Conservation (phyloP, 2,888 invertebrate species). For the Trichogramma evanescens region DNA sequence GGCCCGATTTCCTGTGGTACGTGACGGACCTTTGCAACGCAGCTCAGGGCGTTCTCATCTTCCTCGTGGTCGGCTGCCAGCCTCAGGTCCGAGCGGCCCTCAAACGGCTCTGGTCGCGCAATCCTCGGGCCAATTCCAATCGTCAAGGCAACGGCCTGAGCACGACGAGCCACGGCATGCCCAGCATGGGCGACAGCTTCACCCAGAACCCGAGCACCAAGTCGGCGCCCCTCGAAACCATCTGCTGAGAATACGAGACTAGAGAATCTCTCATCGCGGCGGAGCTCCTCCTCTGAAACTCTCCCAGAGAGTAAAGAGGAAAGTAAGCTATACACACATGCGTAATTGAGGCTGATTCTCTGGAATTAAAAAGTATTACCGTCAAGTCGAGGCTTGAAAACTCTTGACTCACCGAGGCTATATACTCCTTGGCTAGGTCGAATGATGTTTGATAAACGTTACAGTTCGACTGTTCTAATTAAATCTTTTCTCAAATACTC, state of each 20-base stretch:
- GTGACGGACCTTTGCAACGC: constrained; percentile 79
- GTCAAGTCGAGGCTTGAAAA: too few species aligned
- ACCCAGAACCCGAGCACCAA: constrained; percentile 63
- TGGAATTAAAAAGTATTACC: too few species aligned
- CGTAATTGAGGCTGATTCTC: too few species aligned
- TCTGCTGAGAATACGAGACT: constrained; percentile 42
- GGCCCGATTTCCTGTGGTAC: constrained; percentile 76
- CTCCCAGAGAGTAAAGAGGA: too few species aligned
- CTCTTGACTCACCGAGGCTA: too few species aligned
- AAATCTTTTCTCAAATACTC: too few species aligned
- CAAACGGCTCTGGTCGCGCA: constrained; percentile 58
- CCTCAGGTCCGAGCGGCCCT: constrained; percentile 70
- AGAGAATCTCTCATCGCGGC: too few species aligned
- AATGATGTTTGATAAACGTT: too few species aligned
- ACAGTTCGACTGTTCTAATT: too few species aligned
- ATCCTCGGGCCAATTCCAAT: constrained; percentile 52
- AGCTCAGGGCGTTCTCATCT: constrained; percentile 81
- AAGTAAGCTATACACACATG: too few species aligned
- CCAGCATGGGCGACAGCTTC: constrained; percentile 72
- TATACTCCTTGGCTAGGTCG: too few species aligned
- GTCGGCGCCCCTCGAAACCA: constrained; percentile 53
- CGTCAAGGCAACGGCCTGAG: constrained; percentile 62
- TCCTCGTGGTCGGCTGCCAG: constrained; percentile 82
- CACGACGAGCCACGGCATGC: constrained; percentile 71
- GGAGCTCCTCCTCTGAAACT: too few species aligned